phyloP scores from a whole-genome alignment of 2,888 invertebrate genomes.

The Xylocampa areola region DNA sequence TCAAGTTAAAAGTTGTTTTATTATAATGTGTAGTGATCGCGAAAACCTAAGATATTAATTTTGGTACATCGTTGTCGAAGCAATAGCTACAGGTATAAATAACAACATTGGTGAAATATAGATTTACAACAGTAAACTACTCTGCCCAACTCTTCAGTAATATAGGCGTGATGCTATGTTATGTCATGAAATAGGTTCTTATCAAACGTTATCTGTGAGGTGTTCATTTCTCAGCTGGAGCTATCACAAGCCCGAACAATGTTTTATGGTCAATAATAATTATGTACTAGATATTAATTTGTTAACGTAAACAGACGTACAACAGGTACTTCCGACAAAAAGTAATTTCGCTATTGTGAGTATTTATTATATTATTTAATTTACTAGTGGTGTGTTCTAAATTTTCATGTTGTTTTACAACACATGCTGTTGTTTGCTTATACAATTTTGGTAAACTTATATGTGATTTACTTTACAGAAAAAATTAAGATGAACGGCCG shows the following conservation, averaged over 20 bases:
- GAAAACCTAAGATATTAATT: too few species aligned
- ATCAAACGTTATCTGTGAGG: too few species aligned
- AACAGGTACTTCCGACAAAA: neutral
- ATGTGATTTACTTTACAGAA: constrained; percentile 28
- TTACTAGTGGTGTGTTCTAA: neutral
- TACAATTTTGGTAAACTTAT: neutral
- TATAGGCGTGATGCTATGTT: too few species aligned
- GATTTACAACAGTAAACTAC: too few species aligned
- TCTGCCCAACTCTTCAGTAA: too few species aligned
- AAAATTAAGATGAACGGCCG: constrained; percentile 37
- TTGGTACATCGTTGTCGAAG: too few species aligned
- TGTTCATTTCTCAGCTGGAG: constrained; percentile 48
- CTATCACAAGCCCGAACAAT: constrained; percentile 40
- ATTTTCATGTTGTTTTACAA: neutral
- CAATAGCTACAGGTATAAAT: too few species aligned
- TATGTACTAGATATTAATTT: constrained; percentile 26
- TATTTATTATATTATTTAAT: constrained; percentile 18
- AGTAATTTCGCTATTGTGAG: constrained; percentile 17
- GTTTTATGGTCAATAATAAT: constrained; percentile 35
- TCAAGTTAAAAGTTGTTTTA: too few species aligned
- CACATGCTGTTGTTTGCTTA: too few species aligned
- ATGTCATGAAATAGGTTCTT: too few species aligned
- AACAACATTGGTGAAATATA: too few species aligned
- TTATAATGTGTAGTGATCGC: too few species aligned
- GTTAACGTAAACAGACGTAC: constrained; percentile 28